Base-by-base conservation (phyloP, 2,888 invertebrate genomes). In the Mayetiola destructor region DNA sequence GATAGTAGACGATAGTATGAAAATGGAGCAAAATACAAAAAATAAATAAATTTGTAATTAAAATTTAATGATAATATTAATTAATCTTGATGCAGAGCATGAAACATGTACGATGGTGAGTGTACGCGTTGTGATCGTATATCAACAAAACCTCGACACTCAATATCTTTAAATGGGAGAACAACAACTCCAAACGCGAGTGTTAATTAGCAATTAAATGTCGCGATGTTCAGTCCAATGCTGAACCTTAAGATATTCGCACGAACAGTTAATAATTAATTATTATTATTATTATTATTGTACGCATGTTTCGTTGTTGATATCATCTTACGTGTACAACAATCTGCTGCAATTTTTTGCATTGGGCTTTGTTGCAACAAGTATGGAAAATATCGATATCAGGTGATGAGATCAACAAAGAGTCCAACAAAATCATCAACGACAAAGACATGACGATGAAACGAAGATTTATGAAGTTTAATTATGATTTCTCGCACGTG, bases 161-260 rank as follows among this genome's bases (percentile, higher is more conserved):
- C n/a, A n/a, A n/a, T n/a, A n/a, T n/a, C n/a, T n/a, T n/a, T n/a
- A n/a, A n/a, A n/a, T n/a, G n/a, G n/a, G n/a, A n/a, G n/a, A n/a
- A n/a, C n/a, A 48, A 48, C 27, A 16, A 23, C 5, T 21, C 3
- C 27, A 27, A 9, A 20, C 5, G 48, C 29, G 48, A 48, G 48
- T 48, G 48, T 48, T 48, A 48, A 48, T 48, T 48, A 48, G 48
- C 48, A 48, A 48, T 48, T 48, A 48, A 48, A 48, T 27, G 48
- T 48, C 23, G 48, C 48, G 27, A 48, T 48, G 48, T n/a, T 14
- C 48, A 42, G 23, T 12, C 23, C 42, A 42, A 23, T 42, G 18
- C 18, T 20, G 39, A 39, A n/a, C n/a, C n/a, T n/a, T n/a, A n/a
- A n/a, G n/a, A n/a, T n/a, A n/a, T n/a, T n/a, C n/a, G n/a, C n/a